A percentile compares a stretch with the other conserved stretches of the same genome.
Evolutionary conservation across 1,140 invertebrate genomes (phyloP).

Genomic region (Drosophila tani): DNA sequence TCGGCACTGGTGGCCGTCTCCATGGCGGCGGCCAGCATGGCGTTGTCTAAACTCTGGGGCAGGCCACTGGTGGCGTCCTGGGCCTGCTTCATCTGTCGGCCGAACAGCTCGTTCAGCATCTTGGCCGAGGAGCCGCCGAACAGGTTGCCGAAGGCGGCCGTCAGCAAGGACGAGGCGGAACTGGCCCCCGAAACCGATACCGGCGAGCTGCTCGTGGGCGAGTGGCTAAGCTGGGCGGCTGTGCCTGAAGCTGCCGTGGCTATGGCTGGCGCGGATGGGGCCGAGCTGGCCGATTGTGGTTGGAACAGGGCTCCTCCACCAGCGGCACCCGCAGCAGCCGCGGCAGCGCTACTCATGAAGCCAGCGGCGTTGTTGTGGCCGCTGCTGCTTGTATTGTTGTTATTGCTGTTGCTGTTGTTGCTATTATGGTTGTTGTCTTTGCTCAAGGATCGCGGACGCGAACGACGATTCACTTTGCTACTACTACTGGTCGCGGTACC

Average conservation of each 20-base stretch:
- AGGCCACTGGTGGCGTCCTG: constrained; percentile 88
- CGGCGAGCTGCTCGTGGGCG: constrained; percentile 67
- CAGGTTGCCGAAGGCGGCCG: constrained; percentile 89
- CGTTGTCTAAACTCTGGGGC: constrained; percentile 81
- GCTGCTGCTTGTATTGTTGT: constrained; percentile 59
- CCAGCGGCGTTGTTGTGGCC: constrained; percentile 84
- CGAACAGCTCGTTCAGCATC: constrained; percentile 93
- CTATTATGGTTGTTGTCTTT: constrained; percentile 53
- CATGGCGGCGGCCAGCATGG: constrained; percentile 82
- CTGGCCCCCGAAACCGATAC: constrained; percentile 57
- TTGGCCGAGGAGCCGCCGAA: constrained; percentile 91
- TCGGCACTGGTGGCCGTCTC: constrained; percentile 84
- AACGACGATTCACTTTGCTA: constrained; percentile 66
- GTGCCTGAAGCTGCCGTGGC: constrained; percentile 26
- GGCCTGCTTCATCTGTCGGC: constrained; percentile 90
- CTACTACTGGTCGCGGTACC: constrained; percentile 86
- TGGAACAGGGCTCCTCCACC: constrained; percentile 89
- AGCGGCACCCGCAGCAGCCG: constrained; percentile 84
- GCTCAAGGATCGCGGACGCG: constrained; percentile 76
- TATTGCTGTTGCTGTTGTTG: constrained; percentile 33
- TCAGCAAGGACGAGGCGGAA: constrained; percentile 69
- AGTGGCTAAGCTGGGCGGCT: constrained; percentile 22
- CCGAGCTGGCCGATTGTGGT: constrained; percentile 61
- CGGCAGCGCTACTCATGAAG: constrained; percentile 89
- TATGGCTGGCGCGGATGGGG: constrained; percentile 27